Evolutionary conservation across 2,888 invertebrate species (phyloP), one percentile per base, ranked within the genome.

Genomic region (Hoplodrina blanda): DNA sequence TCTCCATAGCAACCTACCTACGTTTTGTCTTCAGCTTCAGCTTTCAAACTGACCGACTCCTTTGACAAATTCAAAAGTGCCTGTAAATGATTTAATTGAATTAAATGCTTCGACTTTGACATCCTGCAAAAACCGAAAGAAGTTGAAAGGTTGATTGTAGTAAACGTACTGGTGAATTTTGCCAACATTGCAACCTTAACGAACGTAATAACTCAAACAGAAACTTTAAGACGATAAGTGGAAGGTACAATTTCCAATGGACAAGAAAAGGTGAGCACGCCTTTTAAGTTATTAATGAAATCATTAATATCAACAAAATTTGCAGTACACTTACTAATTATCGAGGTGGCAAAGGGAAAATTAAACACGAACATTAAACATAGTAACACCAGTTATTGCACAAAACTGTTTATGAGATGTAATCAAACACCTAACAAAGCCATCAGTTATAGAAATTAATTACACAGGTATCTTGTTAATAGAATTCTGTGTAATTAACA

Each of bases 401-500:
- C 19, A 71, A 64, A 65, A 65, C 49, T 25, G 11, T 62, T 78
- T 56, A 30, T 55, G 49, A 70, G 67, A 67, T 56, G 65, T 59
- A 68, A 70, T 78, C 53, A 69, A 70, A 61, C 37, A 57, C 59
- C 59, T 56, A 74, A 82, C 72, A 70, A 70, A 71, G 70, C 82
- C 49, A 76, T 78, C 67, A 69, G 63, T 67, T 65, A 75, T 37
- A 56, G 55, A 56, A 64, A 79, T 65, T 73, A 69, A 81, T 71
- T 78, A 79, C 49, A 68, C 67, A 63, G 25, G 54, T 69, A 72
- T 77, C 74, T 74, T 60, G 77, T 80, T 62, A 67, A 65, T 76
- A 57, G 64, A 25, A 72, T 79, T 72, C 59, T 72, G 55, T 61
- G 46, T 70, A 72, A 80, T 82, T 82, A 80, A 64, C 62, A 62